A percentile compares a stretch with the other conserved stretches of the same genome.
Conservation (phyloP, 2,113 vertebrate genomes). For the Cheirogaleus medius region DNA sequence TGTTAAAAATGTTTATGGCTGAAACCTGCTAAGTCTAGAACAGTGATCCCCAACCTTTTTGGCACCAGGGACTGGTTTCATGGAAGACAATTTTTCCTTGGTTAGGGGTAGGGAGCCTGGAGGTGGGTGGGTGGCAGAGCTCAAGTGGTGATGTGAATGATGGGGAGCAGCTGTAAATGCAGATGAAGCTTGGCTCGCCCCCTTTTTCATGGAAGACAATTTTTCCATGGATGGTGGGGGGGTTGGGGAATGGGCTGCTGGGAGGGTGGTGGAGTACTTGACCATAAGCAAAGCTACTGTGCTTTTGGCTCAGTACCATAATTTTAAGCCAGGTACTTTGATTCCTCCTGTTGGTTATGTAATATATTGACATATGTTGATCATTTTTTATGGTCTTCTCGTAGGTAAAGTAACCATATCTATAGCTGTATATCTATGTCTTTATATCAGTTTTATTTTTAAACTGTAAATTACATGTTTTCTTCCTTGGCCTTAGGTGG, state of each 20-base stretch:
- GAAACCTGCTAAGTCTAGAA: not conserved
- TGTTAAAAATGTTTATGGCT: not conserved
- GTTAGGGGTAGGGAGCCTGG: no score
- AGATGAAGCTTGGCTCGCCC: no score
- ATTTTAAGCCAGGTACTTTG: not conserved
- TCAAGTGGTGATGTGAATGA: no score
- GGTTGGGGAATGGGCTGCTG: no score
- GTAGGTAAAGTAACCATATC: not conserved
- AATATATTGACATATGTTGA: not conserved
- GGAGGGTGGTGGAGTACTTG: not conserved
- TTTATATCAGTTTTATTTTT: not conserved
- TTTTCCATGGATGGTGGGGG: no score
- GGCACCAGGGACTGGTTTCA: no score
- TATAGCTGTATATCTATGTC: not conserved
- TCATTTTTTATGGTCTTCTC: not conserved
- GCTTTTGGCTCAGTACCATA: not conserved
- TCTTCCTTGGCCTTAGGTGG: not conserved
- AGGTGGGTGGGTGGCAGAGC: no score
- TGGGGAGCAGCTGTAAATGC: no score
- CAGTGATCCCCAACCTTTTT: no score
- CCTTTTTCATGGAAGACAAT: no score
- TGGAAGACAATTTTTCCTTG: no score
- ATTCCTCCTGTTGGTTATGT: not conserved
- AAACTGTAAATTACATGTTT: constrained; percentile 1
- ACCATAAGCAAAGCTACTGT: not conserved